phyloP scores from a whole-genome alignment of 2,113 vertebrate species.

The Atrichornis clamosus region DNA sequence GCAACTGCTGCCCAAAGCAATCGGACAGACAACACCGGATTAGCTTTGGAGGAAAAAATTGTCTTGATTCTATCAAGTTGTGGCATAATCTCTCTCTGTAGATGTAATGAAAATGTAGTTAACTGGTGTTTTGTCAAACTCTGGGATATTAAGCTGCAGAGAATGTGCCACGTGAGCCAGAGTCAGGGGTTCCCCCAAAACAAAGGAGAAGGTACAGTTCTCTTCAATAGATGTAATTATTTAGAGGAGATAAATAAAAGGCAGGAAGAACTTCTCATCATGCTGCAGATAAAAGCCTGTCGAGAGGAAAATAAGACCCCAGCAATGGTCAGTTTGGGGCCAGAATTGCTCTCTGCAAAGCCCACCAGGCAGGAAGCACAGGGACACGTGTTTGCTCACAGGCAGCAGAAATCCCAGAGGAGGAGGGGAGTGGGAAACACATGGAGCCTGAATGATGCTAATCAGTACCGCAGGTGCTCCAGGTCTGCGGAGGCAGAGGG shows the following conservation, averaged over 20 bases:
- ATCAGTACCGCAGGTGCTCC: conserved; percentile 55
- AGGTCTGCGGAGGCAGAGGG: neutral
- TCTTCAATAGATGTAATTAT: neutral
- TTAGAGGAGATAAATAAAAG: conserved; percentile 23
- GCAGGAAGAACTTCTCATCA: conserved; percentile 28
- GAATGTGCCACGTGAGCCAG: neutral
- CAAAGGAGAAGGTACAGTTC: conserved; percentile 38
- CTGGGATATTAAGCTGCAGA: neutral
- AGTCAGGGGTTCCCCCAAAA: neutral
- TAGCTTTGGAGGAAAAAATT: neutral
- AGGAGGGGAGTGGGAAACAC: conserved; percentile 52
- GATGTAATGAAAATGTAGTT: neutral
- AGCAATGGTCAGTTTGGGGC: neutral
- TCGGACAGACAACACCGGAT: neutral
- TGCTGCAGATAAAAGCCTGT: neutral
- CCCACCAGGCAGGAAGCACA: neutral
- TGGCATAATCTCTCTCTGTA: neutral
- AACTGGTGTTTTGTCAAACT: conserved; percentile 5
- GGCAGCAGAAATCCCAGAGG: conserved; percentile 50
- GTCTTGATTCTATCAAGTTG: neutral
- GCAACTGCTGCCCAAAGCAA: neutral
- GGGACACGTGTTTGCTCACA: conserved; percentile 39
- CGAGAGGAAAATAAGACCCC: neutral
- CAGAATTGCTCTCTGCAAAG: conserved; percentile 3
- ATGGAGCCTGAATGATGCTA: conserved; percentile 63